These are phyloP conservation scores for Rhincodon typus DNA, from an alignment of 2,797 vertebrate species.

Conservation along the genomic window DNA sequence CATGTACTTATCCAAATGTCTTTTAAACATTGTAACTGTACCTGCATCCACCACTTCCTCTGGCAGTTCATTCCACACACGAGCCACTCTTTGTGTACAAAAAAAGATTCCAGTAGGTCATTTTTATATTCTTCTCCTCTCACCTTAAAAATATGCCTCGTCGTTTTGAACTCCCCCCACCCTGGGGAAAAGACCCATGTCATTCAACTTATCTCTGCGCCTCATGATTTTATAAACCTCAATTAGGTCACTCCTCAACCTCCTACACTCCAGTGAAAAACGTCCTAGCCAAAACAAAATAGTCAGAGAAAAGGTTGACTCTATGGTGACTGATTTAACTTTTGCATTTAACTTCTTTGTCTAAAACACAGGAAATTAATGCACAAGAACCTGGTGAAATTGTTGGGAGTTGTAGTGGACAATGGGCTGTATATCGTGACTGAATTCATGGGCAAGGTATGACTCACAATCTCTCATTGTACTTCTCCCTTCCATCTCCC, in stretches of 20 bases:
- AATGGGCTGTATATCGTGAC: conserved; percentile 84
- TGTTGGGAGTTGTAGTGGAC: conserved; percentile 80
- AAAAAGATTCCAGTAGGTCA: too few relatives aligned
- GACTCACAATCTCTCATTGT: neutral
- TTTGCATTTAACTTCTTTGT: neutral
- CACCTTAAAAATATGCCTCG: too few relatives aligned
- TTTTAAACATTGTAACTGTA: too few relatives aligned
- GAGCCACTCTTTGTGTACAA: too few relatives aligned
- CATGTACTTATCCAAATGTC: too few relatives aligned
- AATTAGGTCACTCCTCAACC: neutral
- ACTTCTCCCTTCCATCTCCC: conserved; percentile 30
- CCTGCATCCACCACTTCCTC: too few relatives aligned
- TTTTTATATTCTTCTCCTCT: too few relatives aligned
- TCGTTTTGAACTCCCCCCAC: too few relatives aligned
- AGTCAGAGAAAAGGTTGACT: neutral
- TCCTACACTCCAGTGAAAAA: too few relatives aligned
- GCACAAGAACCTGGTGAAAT: conserved; percentile 77
- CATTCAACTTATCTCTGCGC: too few relatives aligned
- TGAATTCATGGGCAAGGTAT: conserved; percentile 85
- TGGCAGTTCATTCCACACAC: too few relatives aligned
- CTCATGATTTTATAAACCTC: neutral
- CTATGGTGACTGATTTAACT: neutral
- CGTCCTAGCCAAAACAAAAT: neutral
- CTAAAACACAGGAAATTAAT: conserved; percentile 67
- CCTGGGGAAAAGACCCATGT: too few relatives aligned